A percentile compares a stretch with the other conserved stretches of the same genome.
phyloP scores from a whole-genome alignment of 2,113 vertebrate species.

The Xerus inauris region DNA sequence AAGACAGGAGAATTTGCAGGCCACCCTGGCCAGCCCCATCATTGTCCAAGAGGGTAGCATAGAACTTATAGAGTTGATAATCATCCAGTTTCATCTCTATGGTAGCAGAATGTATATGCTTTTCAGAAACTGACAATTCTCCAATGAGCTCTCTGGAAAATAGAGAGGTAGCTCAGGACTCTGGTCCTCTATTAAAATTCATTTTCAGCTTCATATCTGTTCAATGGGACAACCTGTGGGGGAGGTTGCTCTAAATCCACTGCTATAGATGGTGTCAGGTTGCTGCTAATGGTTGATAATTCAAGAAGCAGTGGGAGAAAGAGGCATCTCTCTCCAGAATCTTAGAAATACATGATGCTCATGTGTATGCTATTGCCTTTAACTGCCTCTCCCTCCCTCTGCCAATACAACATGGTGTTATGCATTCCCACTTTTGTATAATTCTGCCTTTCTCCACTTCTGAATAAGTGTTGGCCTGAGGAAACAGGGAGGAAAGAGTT shows the following conservation, averaged over 20 bases:
- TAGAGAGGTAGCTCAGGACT: not conserved
- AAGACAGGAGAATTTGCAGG: not conserved
- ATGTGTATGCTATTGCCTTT: not conserved
- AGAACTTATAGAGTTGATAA: not conserved
- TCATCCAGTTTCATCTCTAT: not conserved
- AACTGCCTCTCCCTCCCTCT: not conserved
- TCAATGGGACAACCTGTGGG: not conserved
- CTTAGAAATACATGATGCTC: not conserved
- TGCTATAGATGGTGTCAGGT: not conserved
- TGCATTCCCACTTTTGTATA: not conserved
- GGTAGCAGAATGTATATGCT: not conserved
- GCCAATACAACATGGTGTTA: not conserved
- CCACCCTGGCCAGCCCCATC: not conserved
- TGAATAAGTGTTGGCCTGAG: not conserved
- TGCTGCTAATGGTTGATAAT: not conserved
- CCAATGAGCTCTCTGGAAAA: conserved; percentile 9
- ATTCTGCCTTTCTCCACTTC: not conserved
- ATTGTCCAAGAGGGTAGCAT: not conserved
- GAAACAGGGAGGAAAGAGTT: not conserved
- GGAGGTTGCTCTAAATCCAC: not conserved
- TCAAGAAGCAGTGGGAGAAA: not conserved
- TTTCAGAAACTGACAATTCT: conserved; percentile 46
- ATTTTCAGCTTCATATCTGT: conserved; percentile 36
- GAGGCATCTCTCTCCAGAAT: not conserved
- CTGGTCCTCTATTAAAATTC: not conserved